A percentile compares a stretch with the other conserved stretches of the same genome.
phyloP scores from a whole-genome alignment of 2,113 vertebrate species.

The Ranitomeya imitator region DNA sequence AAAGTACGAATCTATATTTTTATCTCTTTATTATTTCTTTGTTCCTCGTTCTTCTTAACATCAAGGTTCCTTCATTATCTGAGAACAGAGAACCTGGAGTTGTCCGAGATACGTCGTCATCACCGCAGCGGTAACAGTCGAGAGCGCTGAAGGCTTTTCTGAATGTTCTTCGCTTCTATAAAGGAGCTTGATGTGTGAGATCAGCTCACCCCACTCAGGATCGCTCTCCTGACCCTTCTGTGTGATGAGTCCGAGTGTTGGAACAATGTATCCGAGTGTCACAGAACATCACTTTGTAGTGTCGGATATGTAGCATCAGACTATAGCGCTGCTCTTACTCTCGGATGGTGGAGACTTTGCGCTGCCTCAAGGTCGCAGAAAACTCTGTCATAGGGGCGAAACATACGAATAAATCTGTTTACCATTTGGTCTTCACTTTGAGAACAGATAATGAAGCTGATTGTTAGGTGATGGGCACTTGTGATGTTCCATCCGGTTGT shows the following conservation, averaged over 20 bases:
- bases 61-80: not conserved
- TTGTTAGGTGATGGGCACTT: no score
- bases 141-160: constrained; percentile 33
- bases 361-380: not conserved
- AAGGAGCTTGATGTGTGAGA: constrained; percentile 21
- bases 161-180: constrained; percentile 15
- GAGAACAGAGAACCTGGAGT: not conserved
- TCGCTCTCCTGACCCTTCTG: constrained; percentile 18
- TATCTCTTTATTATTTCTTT: not conserved
- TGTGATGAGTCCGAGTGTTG: not conserved
- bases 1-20: not conserved
- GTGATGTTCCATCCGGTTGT: no score
- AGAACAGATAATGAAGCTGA: no score
- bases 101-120: constrained; percentile 29
- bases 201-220: not conserved
- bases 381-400: not conserved
- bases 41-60: not conserved
- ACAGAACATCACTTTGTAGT: not conserved
- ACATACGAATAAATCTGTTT: not conserved
- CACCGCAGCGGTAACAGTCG: constrained; percentile 14
- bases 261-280: not conserved
- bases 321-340: not conserved
- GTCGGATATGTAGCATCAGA: not conserved
- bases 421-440: not conserved
- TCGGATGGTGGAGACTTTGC: not conserved